Evolutionary conservation across 2,113 vertebrate species (phyloP).

Genomic region (Indicator maculatus): DNA sequence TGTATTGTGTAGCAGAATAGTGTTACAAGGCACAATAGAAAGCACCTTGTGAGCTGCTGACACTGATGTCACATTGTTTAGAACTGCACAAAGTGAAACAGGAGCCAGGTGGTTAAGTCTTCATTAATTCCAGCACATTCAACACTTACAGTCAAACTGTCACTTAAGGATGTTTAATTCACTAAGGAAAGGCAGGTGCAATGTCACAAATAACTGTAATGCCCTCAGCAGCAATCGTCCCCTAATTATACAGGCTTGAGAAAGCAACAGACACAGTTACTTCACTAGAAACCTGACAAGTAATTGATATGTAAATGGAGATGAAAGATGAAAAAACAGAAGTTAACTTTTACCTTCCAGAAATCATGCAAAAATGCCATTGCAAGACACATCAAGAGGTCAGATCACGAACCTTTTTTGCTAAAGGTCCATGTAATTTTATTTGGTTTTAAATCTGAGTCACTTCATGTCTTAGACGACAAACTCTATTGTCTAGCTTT

Average conservation of each 20-base stretch:
- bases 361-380: neutral
- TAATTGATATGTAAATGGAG: neutral
- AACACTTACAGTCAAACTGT: neutral
- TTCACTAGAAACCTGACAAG: neutral
- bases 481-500: neutral
- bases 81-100: slow-evolving; percentile 46
- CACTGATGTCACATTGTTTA: neutral
- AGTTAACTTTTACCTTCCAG: neutral
- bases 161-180: slow-evolving; percentile 1
- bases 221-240: neutral
- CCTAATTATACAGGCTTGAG: neutral
- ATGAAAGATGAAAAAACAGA: neutral
- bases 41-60: slow-evolving; percentile 1
- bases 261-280: neutral
- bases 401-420: neutral
- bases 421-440: neutral
- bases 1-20: slow-evolving; percentile 39
- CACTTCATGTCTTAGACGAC: neutral
- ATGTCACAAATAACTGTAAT: neutral
- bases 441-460: neutral
- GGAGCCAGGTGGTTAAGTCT: slow-evolving; percentile 24
- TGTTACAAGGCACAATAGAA: slow-evolving; percentile 28
- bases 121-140: neutral
- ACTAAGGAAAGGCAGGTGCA: neutral
- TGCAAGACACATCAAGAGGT: neutral